These are phyloP conservation scores for Osedax fenrisi DNA, from an alignment of 2,888 invertebrate species.

Conservation along the genomic window DNA sequence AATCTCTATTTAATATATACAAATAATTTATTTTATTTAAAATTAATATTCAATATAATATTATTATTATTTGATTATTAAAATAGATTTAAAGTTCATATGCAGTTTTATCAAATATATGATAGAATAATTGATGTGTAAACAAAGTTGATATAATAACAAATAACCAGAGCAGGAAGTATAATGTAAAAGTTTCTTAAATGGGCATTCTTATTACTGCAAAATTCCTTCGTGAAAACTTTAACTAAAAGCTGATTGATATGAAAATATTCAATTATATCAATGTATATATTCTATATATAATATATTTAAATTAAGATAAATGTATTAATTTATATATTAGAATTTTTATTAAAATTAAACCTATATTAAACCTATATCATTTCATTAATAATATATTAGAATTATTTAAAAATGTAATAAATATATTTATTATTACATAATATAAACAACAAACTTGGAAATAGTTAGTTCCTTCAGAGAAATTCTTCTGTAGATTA, in stretches of 20 bases:
- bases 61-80: background rate
- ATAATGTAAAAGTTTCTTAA: conserved; percentile 82
- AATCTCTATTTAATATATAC: no score
- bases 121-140: no score
- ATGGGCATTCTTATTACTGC: conserved; percentile 73
- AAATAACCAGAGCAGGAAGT: conserved; percentile 63
- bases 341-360: no score
- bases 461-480: conserved; percentile 76
- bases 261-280: background rate
- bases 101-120: background rate
- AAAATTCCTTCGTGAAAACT: conserved; percentile 77
- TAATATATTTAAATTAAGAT: background rate
- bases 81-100: background rate
- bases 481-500: conserved; percentile 59
- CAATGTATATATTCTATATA: background rate
- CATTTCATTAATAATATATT: no score
- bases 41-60: no score
- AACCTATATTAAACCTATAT: no score
- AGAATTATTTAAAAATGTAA: no score
- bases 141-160: background rate
- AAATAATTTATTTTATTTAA: no score
- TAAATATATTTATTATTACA: no score
- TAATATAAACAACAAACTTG: no score
- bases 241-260: conserved; percentile 64
- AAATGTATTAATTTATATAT: background rate